phyloP scores from a whole-genome alignment of 2,113 vertebrate species.

The Crypturellus undulatus region DNA sequence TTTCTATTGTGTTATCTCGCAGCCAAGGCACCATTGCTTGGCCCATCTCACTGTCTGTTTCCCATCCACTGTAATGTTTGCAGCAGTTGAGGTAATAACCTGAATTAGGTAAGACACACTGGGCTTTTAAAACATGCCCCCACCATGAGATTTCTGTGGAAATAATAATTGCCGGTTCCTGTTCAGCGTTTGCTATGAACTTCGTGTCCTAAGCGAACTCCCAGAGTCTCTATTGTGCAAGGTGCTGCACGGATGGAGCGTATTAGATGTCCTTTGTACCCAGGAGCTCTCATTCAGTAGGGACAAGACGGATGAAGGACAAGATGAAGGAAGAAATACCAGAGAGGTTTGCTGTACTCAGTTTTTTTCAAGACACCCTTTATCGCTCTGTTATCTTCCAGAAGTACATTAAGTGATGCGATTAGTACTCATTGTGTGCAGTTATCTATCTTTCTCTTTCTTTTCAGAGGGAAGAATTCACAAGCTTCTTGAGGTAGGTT shows the following conservation, averaged over 20 bases:
- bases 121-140: background rate
- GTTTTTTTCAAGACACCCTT: background rate
- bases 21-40: background rate
- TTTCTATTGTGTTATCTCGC: background rate
- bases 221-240: background rate
- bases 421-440: background rate
- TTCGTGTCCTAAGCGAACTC: background rate
- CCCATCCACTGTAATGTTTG: background rate
- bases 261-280: background rate
- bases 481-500: background rate
- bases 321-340: background rate
- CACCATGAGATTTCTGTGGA: background rate
- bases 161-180: slow-evolving; percentile 4
- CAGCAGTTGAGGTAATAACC: background rate
- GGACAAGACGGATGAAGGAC: background rate
- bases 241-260: background rate
- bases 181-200: background rate
- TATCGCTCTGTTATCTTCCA: background rate
- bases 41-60: background rate
- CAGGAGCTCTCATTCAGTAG: background rate
- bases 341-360: background rate
- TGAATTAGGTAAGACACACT: background rate
- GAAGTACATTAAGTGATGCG: background rate
- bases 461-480: background rate
- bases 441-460: background rate